phyloP scores from a whole-genome alignment of 2,888 invertebrate species.

The Coecobrya sp. region DNA sequence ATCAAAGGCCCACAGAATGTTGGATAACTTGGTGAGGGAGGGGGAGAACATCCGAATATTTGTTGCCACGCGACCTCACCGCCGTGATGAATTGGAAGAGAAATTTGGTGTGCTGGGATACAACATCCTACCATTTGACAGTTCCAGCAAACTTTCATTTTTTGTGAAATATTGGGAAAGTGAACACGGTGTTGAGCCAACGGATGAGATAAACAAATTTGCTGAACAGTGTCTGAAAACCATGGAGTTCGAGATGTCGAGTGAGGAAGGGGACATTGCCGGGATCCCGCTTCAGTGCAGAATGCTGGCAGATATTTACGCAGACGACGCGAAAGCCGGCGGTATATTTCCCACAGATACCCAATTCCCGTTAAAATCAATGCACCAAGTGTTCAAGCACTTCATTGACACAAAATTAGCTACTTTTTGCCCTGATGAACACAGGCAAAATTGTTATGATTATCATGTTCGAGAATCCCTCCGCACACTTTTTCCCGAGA shows the following conservation, averaged over 20 bases:
- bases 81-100: not conserved
- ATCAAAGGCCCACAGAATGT: not conserved
- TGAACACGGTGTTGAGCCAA: not conserved
- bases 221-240: not conserved
- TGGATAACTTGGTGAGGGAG: not conserved
- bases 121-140: slow-evolving; percentile 3
- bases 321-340: not conserved
- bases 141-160: not conserved
- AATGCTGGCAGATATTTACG: slow-evolving; percentile 33
- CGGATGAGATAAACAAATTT: not conserved
- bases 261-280: not conserved
- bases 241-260: not conserved
- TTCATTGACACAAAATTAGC: too few species aligned
- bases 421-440: too few species aligned
- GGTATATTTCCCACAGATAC: too few species aligned
- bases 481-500: too few species aligned
- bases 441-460: too few species aligned
- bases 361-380: too few species aligned
- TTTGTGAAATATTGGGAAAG: not conserved
- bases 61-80: not conserved
- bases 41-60: not conserved
- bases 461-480: too few species aligned
- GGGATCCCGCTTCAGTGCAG: slow-evolving; percentile 48
- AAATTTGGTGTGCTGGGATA: not conserved
- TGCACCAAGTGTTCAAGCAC: too few species aligned